Conservation (phyloP, 1,140 invertebrate species). For the Kradibia gibbosae region DNA sequence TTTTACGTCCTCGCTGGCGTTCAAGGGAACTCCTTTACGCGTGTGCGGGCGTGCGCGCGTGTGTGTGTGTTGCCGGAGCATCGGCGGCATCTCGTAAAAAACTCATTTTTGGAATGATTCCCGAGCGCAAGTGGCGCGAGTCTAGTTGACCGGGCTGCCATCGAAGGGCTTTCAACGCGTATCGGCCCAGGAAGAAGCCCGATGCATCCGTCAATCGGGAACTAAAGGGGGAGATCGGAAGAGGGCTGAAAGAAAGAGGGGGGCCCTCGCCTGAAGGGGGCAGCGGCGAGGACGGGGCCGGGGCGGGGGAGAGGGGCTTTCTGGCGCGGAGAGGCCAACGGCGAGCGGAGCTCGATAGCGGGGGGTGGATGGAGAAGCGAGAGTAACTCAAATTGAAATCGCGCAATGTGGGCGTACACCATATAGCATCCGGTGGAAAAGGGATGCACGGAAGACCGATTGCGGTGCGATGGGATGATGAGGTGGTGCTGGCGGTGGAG, state of each 20-base stretch:
- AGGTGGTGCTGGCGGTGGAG: too few species aligned
- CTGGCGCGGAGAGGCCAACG: not conserved
- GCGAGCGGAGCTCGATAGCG: not conserved
- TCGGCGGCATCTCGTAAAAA: not conserved
- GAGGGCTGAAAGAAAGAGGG: not conserved
- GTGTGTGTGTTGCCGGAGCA: not conserved
- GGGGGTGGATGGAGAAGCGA: not conserved
- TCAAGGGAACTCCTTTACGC: not conserved
- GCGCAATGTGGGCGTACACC: constrained; percentile 7
- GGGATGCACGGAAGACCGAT: not conserved
- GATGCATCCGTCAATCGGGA: constrained; percentile 2
- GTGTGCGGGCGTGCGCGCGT: too few species aligned
- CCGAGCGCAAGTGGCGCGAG: not conserved
- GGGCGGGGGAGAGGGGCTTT: not conserved
- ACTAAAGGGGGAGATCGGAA: not conserved
- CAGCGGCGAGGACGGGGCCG: not conserved
- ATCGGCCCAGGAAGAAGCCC: not conserved
- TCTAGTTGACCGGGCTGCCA: not conserved
- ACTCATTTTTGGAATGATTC: not conserved
- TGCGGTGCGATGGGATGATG: too few species aligned
- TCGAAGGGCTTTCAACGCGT: not conserved
- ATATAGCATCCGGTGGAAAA: not conserved
- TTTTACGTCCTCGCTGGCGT: not conserved
- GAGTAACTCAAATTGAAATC: not conserved
- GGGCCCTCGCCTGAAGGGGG: not conserved